Base-by-base conservation (phyloP, 2,113 vertebrate species). In the Chrysochloris asiatica region DNA sequence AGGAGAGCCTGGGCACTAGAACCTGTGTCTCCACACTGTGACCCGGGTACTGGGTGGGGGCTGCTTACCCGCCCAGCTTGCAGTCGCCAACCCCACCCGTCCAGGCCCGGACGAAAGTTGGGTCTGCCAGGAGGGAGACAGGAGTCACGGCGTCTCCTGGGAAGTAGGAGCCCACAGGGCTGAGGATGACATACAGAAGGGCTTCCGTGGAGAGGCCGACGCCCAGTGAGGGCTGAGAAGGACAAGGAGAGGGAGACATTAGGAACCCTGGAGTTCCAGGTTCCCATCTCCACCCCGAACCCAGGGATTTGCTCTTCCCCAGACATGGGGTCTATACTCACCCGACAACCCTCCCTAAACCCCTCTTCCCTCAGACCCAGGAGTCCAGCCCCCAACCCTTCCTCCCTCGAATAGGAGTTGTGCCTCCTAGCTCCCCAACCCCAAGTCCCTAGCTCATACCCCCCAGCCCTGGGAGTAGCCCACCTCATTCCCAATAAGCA, bases 141-240 rank as follows among this genome's bases (percentile, higher is more conserved):
- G 99, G 98, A 94, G 77, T 98, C 89, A 99, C 97, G 50, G 97
- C 92, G 1, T 98, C 99, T 0, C 98, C 98, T 9, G 98, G 45
- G 67, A 99, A 99, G 96, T 99, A 99, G 0, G 98, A 97, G 14
- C 98, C 98, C 54, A 99, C 99, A 0, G 99, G 99, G 8, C 98
- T 86, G 6, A 99, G 19, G 92, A 99, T 99, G 96, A 99, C 98
- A 0, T 94, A 99, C 67, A 99, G 97, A 91, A 99, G 96, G 0
- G 98, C 98, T 0, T 90, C 92, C 4, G 93, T 80, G 36, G 98
- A 0, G 0, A 83, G 94, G 17, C 97, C 76, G 8, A 99, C 98
- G 0, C 99, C 99, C 30, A 99, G 97, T 0, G 98, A 98, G 1
- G 98, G 98, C 99, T 99, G 96, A 2, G 43, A 54, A 1, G 77